These are phyloP conservation scores for Lepidocyrtoides sp. DNA, from an alignment of 2,888 invertebrate species.

Conservation along the genomic window DNA sequence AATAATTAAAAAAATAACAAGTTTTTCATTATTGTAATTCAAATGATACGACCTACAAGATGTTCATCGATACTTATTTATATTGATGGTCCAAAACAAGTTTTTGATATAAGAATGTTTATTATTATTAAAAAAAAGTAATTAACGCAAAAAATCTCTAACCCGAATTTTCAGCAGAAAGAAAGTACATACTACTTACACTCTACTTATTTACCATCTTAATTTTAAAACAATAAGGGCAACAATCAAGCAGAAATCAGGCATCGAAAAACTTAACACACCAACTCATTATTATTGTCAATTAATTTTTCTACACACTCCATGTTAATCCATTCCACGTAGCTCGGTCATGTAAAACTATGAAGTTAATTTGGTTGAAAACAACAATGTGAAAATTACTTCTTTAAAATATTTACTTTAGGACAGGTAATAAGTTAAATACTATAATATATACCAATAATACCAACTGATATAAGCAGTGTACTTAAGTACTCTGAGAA, in stretches of 20 bases:
- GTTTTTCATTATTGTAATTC: neutral
- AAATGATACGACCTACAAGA: constrained; percentile 35
- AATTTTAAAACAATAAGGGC: neutral
- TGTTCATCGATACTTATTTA: constrained; percentile 43
- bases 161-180: constrained; percentile 58
- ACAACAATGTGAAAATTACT: neutral
- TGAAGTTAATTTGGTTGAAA: no score
- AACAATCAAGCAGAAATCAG: neutral
- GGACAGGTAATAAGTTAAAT: no score
- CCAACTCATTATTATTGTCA: no score
- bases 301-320: no score
- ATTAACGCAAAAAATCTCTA: constrained; percentile 51
- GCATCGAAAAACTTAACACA: neutral
- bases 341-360: no score
- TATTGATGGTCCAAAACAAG: constrained; percentile 39
- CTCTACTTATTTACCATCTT: constrained; percentile 5
- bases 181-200: constrained; percentile 11
- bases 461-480: no score
- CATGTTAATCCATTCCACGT: no score
- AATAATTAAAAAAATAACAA: no score
- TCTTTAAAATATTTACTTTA: neutral
- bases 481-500: constrained; percentile 44
- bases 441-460: neutral
- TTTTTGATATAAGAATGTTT: constrained; percentile 39
- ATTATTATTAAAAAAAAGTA: constrained; percentile 10